These are phyloP conservation scores for Aythya baeri DNA, from an alignment of 2,113 vertebrate species.

Conservation along the genomic window DNA sequence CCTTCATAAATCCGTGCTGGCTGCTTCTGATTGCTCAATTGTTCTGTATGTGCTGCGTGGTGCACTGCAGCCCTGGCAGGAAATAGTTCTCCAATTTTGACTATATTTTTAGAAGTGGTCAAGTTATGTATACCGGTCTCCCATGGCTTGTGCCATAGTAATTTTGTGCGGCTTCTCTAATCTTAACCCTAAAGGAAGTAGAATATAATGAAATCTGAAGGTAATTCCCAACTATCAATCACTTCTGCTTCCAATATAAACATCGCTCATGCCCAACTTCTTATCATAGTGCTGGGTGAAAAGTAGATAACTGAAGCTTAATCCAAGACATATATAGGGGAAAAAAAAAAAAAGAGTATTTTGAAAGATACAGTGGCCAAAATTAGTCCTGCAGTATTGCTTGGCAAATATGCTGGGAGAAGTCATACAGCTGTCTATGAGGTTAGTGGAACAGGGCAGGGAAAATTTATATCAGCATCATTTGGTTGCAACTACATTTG, in stretches of 20 bases:
- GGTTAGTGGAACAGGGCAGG: neutral
- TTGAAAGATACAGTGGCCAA: neutral
- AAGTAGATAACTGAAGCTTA: neutral
- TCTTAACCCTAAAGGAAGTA: neutral
- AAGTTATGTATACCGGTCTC: neutral
- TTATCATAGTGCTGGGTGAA: neutral
- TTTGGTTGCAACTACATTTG: neutral
- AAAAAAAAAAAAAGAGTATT: neutral
- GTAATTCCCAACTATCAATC: slow-evolving; percentile 5
- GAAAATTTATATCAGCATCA: neutral
- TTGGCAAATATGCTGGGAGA: neutral
- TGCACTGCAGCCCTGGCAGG: neutral
- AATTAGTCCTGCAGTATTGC: neutral
- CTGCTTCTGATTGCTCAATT: neutral
- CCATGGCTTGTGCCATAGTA: neutral
- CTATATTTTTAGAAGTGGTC: neutral
- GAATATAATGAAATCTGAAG: neutral
- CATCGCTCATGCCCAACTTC: neutral
- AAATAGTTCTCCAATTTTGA: neutral
- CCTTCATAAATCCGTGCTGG: neutral
- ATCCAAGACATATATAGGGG: neutral
- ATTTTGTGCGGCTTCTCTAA: neutral
- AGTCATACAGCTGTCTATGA: neutral
- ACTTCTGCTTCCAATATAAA: neutral
- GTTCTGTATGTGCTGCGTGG: neutral